Percentiles rank a stretch among this genome's conserved stretches.
These are phyloP conservation scores for Tupaia chinensis DNA, from an alignment of 2,113 vertebrate genomes.

Conservation along the genomic window DNA sequence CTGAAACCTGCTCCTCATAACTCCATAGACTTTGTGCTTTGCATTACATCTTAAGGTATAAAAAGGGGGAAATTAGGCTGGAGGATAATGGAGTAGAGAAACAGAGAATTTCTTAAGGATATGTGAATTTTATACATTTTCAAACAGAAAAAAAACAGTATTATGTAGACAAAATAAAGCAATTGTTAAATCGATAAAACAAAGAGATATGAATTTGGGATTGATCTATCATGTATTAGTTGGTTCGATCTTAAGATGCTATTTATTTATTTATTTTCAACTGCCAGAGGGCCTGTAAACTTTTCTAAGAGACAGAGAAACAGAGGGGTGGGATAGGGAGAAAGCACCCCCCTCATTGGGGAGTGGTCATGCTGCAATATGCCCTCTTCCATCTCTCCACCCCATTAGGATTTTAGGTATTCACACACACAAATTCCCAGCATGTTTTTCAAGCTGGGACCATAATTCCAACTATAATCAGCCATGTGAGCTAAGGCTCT, in stretches of 20 bases:
- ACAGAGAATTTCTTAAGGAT: neutral
- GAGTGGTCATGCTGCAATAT: too few relatives aligned
- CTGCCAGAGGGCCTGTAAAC: too few relatives aligned
- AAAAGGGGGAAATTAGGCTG: accelerated
- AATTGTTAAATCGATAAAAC: neutral
- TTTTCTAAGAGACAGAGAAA: too few relatives aligned
- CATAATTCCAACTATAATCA: too few relatives aligned
- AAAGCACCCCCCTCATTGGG: too few relatives aligned
- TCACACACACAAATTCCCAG: too few relatives aligned
- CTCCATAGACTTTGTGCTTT: neutral
- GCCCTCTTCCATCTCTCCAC: too few relatives aligned
- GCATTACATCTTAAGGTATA: neutral
- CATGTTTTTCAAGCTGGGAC: too few relatives aligned
- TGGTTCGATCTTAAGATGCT: neutral
- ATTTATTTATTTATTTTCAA: neutral
- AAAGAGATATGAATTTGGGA: neutral
- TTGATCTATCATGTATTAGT: neutral
- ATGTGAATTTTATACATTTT: neutral
- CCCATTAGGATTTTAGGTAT: too few relatives aligned
- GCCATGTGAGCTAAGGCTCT: too few relatives aligned
- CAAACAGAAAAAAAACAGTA: neutral
- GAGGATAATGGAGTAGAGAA: neutral
- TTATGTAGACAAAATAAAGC: neutral
- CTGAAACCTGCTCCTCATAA: neutral
- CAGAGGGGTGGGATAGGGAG: too few relatives aligned